These are phyloP conservation scores for Hypotaenidia okinawae DNA, from an alignment of 2,797 vertebrate genomes.

Conservation along the genomic window DNA sequence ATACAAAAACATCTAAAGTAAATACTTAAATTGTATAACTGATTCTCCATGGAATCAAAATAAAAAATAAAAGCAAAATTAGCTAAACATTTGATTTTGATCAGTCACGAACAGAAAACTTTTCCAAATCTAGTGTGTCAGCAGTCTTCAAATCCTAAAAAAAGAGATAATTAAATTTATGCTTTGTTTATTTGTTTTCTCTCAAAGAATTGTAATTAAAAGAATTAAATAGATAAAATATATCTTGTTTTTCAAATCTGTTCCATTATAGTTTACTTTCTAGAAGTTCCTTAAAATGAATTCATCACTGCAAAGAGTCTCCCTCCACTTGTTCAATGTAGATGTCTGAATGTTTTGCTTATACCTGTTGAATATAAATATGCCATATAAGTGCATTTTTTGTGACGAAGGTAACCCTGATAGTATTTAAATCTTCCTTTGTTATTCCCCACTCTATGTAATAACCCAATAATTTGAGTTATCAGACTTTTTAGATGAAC, in stretches of 20 bases:
- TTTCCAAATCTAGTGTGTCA: neutral
- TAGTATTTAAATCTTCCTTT: neutral
- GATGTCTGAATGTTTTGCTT: neutral
- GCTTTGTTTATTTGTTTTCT: neutral
- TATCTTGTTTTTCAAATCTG: neutral
- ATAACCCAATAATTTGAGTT: conserved; percentile 35
- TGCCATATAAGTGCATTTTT: neutral
- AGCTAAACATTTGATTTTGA: neutral
- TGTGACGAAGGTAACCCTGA: neutral
- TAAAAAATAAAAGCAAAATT: neutral
- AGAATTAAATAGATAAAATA: neutral
- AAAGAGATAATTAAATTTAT: neutral
- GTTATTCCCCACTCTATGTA: neutral
- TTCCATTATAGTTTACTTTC: neutral
- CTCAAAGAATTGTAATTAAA: neutral
- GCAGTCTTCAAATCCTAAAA: neutral
- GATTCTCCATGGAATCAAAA: neutral
- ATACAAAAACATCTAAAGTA: neutral
- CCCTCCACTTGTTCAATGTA: neutral
- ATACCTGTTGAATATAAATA: neutral
- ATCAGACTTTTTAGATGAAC: conserved; percentile 19
- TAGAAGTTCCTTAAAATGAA: neutral
- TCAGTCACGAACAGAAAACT: neutral
- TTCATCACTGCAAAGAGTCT: neutral
- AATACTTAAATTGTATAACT: neutral